Percentiles rank a stretch among this genome's conserved stretches.
phyloP scores from a whole-genome alignment of 2,797 vertebrate species.

The Cyprinella venusta region DNA sequence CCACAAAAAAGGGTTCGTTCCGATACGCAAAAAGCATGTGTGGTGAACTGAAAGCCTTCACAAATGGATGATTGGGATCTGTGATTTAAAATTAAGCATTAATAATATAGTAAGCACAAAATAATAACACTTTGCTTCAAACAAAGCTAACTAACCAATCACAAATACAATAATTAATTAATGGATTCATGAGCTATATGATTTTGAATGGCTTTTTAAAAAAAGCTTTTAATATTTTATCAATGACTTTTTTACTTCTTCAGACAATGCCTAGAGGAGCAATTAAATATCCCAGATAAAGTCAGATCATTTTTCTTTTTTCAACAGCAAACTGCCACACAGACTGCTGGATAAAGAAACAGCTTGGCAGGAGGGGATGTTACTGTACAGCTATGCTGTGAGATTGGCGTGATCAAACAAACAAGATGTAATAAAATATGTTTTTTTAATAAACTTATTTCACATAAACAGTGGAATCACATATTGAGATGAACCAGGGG shows the following conservation, averaged over 20 bases:
- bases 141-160: slow-evolving; percentile 5
- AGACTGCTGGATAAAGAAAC: slow-evolving; percentile 44
- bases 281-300: slow-evolving; percentile 56
- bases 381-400: slow-evolving; percentile 59
- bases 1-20: slow-evolving; percentile 63
- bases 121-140: slow-evolving; percentile 35
- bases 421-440: slow-evolving; percentile 44
- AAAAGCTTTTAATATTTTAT: slow-evolving; percentile 21
- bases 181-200: background rate
- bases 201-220: background rate
- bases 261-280: slow-evolving; percentile 44
- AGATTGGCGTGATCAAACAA: slow-evolving; percentile 64
- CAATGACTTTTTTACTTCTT: slow-evolving; percentile 36
- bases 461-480: background rate
- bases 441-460: slow-evolving; percentile 18
- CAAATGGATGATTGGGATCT: slow-evolving; percentile 84
- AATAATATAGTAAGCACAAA: slow-evolving; percentile 30
- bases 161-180: background rate
- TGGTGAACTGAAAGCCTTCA: slow-evolving; percentile 61
- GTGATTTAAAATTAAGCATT: slow-evolving; percentile 49
- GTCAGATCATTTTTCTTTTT: slow-evolving; percentile 53
- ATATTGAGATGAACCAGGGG: slow-evolving; percentile 22
- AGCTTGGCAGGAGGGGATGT: slow-evolving; percentile 52
- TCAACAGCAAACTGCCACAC: slow-evolving; percentile 30
- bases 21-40: slow-evolving; percentile 58